phyloP scores from a whole-genome alignment of 2,797 vertebrate genomes.

The Sebastes oblongus region DNA sequence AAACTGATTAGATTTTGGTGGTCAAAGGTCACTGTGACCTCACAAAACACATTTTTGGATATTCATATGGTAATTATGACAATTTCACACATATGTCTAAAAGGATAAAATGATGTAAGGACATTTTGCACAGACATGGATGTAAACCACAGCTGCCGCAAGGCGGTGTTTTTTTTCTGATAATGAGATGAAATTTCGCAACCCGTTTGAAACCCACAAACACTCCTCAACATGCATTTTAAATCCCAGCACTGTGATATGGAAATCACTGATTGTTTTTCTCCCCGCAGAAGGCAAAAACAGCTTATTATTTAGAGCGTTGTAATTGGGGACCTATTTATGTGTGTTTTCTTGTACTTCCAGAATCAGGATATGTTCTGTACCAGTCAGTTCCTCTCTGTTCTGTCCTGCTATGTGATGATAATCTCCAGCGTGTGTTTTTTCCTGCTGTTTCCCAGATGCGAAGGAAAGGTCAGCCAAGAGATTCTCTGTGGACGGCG shows the following conservation, averaged over 20 bases:
- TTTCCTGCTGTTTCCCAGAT: conserved; percentile 64
- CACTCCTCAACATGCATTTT: not conserved
- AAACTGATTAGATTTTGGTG: no score
- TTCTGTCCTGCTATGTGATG: conserved; percentile 29
- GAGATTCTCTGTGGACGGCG: conserved; percentile 82
- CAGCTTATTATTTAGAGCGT: not conserved
- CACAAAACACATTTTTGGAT: no score
- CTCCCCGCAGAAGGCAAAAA: not conserved
- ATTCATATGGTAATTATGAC: no score
- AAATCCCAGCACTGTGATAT: not conserved
- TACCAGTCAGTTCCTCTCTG: conserved; percentile 19
- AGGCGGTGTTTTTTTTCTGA: not conserved
- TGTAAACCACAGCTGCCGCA: no score
- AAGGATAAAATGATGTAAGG: no score
- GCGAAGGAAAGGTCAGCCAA: conserved; percentile 80
- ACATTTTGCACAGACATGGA: not conserved
- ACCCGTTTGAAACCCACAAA: not conserved
- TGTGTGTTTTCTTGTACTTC: not conserved
- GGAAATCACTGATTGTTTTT: not conserved
- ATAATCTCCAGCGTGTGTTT: conserved; percentile 41
- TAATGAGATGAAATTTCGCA: not conserved
- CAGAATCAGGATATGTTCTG: conserved; percentile 17
- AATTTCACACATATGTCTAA: no score
- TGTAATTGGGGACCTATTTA: not conserved
- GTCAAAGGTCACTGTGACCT: no score